Conservation (phyloP, 2,113 vertebrate species). For the Amphiprion ocellaris region DNA sequence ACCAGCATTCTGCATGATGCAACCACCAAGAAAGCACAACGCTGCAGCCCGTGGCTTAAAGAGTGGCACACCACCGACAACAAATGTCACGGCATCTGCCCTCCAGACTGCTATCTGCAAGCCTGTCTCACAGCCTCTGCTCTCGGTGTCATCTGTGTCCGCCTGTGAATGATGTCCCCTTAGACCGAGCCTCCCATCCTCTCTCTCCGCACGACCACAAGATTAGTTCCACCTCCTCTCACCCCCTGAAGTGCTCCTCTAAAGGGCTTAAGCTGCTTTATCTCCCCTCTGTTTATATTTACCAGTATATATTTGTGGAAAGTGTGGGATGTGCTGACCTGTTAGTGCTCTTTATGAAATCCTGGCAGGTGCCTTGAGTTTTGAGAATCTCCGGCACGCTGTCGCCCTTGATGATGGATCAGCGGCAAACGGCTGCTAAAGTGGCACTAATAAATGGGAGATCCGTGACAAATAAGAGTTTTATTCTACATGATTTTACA, state of each 20-base stretch:
- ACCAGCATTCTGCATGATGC: slow-evolving; percentile 64
- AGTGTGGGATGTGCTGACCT: slow-evolving; percentile 24
- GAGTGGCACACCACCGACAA: slow-evolving; percentile 48
- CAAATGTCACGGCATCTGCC: slow-evolving; percentile 64
- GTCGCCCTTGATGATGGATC: slow-evolving; percentile 29
- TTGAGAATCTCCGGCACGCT: slow-evolving; percentile 12
- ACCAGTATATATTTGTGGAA: slow-evolving; percentile 27
- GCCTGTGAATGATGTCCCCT: slow-evolving; percentile 57
- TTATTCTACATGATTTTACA: slow-evolving; percentile 52
- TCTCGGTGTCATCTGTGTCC: slow-evolving; percentile 50
- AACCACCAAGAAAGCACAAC: slow-evolving; percentile 66
- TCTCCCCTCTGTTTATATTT: slow-evolving; percentile 51
- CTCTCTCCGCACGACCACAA: slow-evolving; percentile 9
- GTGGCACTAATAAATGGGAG: slow-evolving; percentile 50
- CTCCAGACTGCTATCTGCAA: slow-evolving; percentile 63
- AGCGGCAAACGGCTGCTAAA: slow-evolving; percentile 40
- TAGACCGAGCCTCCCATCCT: not conserved
- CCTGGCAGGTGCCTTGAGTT: slow-evolving; percentile 17
- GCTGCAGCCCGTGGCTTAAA: slow-evolving; percentile 39
- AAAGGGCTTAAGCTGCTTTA: slow-evolving; percentile 45
- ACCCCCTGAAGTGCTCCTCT: slow-evolving; percentile 45
- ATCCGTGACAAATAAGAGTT: slow-evolving; percentile 49
- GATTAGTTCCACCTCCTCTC: slow-evolving; percentile 71
- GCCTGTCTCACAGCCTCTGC: slow-evolving; percentile 52
- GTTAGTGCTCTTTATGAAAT: slow-evolving; percentile 24